Base-by-base conservation (phyloP, 2,888 invertebrate species). In the Leucophora obtusa region DNA sequence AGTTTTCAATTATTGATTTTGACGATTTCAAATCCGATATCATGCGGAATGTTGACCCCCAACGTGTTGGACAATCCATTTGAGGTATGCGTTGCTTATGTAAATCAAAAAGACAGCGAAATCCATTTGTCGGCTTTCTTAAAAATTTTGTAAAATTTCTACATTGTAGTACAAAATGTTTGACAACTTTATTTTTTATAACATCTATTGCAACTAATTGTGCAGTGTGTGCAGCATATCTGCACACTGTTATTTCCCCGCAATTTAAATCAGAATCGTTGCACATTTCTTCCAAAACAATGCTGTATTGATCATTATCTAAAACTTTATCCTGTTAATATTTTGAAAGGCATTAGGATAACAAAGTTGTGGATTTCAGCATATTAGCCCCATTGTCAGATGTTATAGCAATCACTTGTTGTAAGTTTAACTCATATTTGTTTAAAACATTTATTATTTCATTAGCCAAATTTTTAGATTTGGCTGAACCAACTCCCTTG, bases 151-250 rank as follows among this genome's bases (percentile, higher is more conserved):
- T 51, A 2, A 75, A 54, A 18, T 69, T 69, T 54, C 69, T 24
- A 47, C 60, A 69, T 10, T 17, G 17, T 11, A 33, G 11, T 6
- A 62, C 14, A 1, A 47, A 75, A 15, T 18, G 0, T 28, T 54
- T 28, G 17, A 24, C 47, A 3, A 47, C 24, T n/a, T 21, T 0
- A 14, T 54, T 47, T 66, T 78, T 75, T 1, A 43, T 24, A 3
- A 74, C 81, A 60, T 82, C 79, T 0, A 83, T 51, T 10, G 75
- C 81, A 65, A 58, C 43, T 0, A 84, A 70, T 28, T 84, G 80
- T 1, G 74, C 70, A 24, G 79, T 82, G 35, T 83, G 71, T 14
- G 82, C 82, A 38, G 76, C 82, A 79, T 77, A 83, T 28, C 73
- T 69, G 47, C 76, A 33, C 4, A 33, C 8, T 33, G 8, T 6